phyloP scores from a whole-genome alignment of 1,140 invertebrate genomes.

The Littorina saxatilis region DNA sequence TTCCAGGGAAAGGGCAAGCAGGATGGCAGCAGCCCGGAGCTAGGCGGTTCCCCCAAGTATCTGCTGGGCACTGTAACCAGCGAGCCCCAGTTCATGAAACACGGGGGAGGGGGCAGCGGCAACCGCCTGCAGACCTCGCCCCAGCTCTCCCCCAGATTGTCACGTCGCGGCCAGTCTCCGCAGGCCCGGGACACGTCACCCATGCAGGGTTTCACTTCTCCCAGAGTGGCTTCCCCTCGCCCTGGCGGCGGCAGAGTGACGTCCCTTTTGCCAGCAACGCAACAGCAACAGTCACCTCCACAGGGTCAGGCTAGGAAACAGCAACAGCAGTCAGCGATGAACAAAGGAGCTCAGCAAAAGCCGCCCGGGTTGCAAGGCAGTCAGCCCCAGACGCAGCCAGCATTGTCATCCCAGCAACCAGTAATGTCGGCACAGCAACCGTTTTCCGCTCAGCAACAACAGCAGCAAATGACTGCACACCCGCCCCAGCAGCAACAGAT shows the following conservation, averaged over 20 bases:
- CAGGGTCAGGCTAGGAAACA: slow-evolving; percentile 39
- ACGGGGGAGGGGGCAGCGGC: slow-evolving; percentile 25
- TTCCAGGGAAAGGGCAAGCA: slow-evolving; percentile 28
- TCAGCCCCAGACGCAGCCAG: no score
- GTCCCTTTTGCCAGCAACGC: slow-evolving; percentile 38
- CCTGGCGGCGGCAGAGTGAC: slow-evolving; percentile 30
- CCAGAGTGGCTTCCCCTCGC: slow-evolving; percentile 32
- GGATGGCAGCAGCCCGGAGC: neutral
- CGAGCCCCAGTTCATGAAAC: slow-evolving; percentile 63
- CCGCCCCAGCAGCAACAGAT: slow-evolving; percentile 47
- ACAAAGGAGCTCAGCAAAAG: slow-evolving; percentile 41
- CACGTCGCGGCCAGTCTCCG: slow-evolving; percentile 31
- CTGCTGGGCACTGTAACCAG: slow-evolving; percentile 63
- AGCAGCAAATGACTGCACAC: no score
- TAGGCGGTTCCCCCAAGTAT: slow-evolving; percentile 55
- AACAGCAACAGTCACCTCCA: slow-evolving; percentile 39
- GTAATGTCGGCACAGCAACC: no score
- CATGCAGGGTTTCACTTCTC: slow-evolving; percentile 37
- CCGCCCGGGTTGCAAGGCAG: no score
- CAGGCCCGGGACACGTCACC: neutral
- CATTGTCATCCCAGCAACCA: no score
- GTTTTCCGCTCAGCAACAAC: no score
- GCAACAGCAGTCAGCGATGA: slow-evolving; percentile 50
- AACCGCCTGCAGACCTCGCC: slow-evolving; percentile 26
- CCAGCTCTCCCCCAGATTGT: slow-evolving; percentile 23